Evolutionary conservation across 2,797 vertebrate genomes (phyloP).

Genomic region (Sternarchorhynchus goeldii): DNA sequence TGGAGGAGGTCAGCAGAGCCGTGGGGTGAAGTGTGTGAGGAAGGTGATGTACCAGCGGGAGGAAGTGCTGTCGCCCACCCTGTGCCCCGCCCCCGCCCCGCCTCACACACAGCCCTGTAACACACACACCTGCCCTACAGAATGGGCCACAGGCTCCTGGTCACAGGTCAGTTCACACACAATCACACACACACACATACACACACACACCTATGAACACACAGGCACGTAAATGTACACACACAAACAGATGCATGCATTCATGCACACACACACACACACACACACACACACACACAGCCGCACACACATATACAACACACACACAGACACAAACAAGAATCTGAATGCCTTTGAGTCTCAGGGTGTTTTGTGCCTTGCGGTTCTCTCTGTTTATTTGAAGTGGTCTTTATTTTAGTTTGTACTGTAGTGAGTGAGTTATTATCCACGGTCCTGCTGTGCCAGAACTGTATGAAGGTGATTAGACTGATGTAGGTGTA

Average conservation of each 20-base stretch:
- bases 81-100: constrained; percentile 86
- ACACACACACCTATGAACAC: constrained; percentile 26
- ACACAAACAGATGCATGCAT: neutral
- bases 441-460: too few species aligned
- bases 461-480: too few species aligned
- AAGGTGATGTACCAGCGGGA: constrained; percentile 86
- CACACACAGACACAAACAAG: neutral
- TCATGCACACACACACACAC: constrained; percentile 2
- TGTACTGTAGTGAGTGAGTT: too few species aligned
- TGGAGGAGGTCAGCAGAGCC: constrained; percentile 87
- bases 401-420: neutral
- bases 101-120: constrained; percentile 85
- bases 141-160: constrained; percentile 88
- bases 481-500: neutral
- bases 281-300: neutral
- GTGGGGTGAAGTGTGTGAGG: constrained; percentile 84
- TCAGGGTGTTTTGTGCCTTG: neutral
- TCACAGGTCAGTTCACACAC: constrained; percentile 80
- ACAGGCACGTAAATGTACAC: neutral
- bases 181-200: constrained; percentile 1
- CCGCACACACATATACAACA: neutral
- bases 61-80: constrained; percentile 79
- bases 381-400: neutral
- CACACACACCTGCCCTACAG: constrained; percentile 83
- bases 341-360: too few species aligned